Base-by-base conservation (phyloP, 2,113 vertebrate genomes). In the Eidolon helvum region DNA sequence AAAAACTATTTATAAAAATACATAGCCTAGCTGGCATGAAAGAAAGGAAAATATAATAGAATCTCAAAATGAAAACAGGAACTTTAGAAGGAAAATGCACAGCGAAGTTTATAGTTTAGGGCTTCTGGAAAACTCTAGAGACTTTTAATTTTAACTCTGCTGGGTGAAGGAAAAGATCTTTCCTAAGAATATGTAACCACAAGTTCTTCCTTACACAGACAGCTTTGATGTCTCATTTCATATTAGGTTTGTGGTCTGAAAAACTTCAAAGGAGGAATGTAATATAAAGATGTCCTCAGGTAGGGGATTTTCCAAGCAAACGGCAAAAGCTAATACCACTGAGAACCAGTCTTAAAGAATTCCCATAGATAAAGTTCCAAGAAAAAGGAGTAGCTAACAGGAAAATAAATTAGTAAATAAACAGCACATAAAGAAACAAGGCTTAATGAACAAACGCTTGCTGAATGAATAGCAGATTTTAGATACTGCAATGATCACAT, bases 191-290 rank as follows among this genome's bases (percentile, higher is more conserved):
- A 21, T 77, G 22, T 75, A 93, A 79, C 57, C 21, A 40, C 16
- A 96, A 90, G 30, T 24, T 83, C 65, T 53, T 93, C 53, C 40
- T 85, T 43, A 69, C 9, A 61, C 5, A 68, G n/a, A 85, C 0
- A 61, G 21, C 53, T 57, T 50, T 43, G 83, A 85, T 57, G 43
- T 48, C 45, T 50, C 43, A 74, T 43, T 43, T 91, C 63, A 69
- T 14, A 85, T 35, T 38, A 35, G 22, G 35, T 30, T 87, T 72
- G 35, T 38, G 5, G 28, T 86, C 55, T 92, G 18, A 71, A 50
- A 63, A 88, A 65, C 24, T 65, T 92, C 94, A 89, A 96, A 89
- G 78, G n/a, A 69, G 82, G 21, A 75, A 43, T 53, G 74, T 74
- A 82, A 43, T 6, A 50, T 86, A 85, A 75, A 90, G 50, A 69